Base-by-base conservation (phyloP, 1,140 invertebrate species). In the Trachymyrmex septentrionalis region DNA sequence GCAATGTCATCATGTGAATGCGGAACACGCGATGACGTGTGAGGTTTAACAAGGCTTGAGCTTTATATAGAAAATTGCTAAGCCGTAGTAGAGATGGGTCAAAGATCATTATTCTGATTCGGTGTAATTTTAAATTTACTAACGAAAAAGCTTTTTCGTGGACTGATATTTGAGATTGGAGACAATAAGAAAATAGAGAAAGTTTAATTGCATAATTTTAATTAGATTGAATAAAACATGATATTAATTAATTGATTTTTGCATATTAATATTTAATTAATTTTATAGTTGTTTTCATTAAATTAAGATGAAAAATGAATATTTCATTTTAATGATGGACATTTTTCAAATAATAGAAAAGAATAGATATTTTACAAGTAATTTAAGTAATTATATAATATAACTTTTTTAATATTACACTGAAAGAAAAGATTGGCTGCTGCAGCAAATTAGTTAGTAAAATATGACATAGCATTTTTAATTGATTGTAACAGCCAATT, bases 1-100 rank as follows among this genome's bases (percentile, higher is more conserved):
- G 63, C 57, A 53, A 19, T 34, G 53, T 53, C 59, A 86, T 89
- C 77, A 85, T 73, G 64, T 67, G 71, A 81, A 81, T 81, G 12
- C 21, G 21, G 44, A n/a, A 59, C 67, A 82, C 78, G 53, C 53
- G 78, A 82, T 59, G 67, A 82, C 34, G 78, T 53, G 78, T 59
- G 34, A 19, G 59, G 34, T 14, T 71, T 81, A 57, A 2, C n/a
- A 16, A 10, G 16, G 9, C 9, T 48, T 3, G 48, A 50, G n/a
- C 6, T 81, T 16, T 81, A 44, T 81, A 27, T 7, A 27, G 21
- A 44, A 53, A 57, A 30, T 34, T 57, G 16, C 16, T 55, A 38
- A 16, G 3, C 3, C 5, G 5, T 30, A 38, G 0, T 6, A 9
- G 16, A 81, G 21, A 19, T 14, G 1, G 19, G 24, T 82, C 53